Percentiles rank a stretch among this genome's conserved stretches.
phyloP scores from a whole-genome alignment of 1,140 invertebrate genomes.

The Calephelis nemesis region DNA sequence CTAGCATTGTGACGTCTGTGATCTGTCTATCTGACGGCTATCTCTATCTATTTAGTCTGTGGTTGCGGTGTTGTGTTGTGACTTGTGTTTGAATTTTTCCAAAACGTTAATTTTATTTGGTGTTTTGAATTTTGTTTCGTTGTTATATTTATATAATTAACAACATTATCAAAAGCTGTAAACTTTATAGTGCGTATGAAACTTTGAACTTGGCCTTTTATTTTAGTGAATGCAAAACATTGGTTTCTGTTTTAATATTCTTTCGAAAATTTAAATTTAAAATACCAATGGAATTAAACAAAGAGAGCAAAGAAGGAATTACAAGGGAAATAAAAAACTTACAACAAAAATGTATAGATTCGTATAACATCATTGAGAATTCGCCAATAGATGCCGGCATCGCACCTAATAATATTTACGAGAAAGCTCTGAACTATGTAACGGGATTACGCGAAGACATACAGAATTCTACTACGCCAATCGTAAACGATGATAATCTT shows the following conservation, averaged over 20 bases:
- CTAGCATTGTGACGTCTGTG: too few relatives aligned
- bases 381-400: constrained; percentile 35
- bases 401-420: constrained; percentile 35
- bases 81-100: too few relatives aligned
- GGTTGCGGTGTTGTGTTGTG: too few relatives aligned
- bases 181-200: neutral
- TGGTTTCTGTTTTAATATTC: neutral
- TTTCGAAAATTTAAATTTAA: constrained; percentile 3
- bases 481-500: constrained; percentile 53
- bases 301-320: constrained; percentile 45
- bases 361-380: constrained; percentile 56
- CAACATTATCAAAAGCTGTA: too few relatives aligned
- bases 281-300: constrained; percentile 45
- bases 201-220: neutral
- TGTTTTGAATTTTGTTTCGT: neutral
- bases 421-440: constrained; percentile 49
- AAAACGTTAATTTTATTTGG: neutral
- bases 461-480: constrained; percentile 47
- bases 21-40: too few relatives aligned
- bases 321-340: constrained; percentile 52
- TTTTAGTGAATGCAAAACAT: neutral
- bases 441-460: constrained; percentile 52
- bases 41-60: too few relatives aligned
- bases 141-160: too few relatives aligned
- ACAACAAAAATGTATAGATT: constrained; percentile 46